Conservation (phyloP, 2,113 vertebrate genomes). For the Eudyptes chrysolophus region DNA sequence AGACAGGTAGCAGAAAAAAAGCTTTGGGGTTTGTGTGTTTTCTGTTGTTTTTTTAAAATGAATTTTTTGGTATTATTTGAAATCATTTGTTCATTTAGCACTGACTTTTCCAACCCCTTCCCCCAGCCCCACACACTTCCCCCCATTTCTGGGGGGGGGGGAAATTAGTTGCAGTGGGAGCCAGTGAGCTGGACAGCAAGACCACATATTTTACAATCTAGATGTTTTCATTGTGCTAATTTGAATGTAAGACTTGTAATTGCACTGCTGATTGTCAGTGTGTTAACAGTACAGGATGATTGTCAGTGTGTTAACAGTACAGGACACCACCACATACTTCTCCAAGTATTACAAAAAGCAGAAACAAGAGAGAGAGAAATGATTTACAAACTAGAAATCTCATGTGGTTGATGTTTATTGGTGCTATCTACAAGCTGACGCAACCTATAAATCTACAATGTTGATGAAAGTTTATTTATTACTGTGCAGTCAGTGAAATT, state of each 20-base stretch:
- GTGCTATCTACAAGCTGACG: neutral
- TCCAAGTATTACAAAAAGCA: neutral
- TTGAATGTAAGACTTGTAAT: neutral
- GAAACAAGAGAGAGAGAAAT: neutral
- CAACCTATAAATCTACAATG: neutral
- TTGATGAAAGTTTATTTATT: neutral
- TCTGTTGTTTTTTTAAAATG: neutral
- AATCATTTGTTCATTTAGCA: neutral
- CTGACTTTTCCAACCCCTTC: neutral
- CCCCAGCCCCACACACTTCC: neutral
- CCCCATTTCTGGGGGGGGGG: neutral
- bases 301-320: neutral
- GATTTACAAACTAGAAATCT: neutral
- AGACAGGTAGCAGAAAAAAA: neutral
- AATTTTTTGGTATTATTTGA: neutral
- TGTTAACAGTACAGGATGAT: neutral
- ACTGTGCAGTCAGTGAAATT: neutral
- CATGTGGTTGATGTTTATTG: neutral
- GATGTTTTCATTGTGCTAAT: neutral
- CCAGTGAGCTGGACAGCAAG: neutral
- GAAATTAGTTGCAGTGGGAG: neutral
- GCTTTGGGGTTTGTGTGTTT: neutral
- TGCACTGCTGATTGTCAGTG: neutral
- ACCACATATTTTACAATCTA: neutral
- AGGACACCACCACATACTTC: neutral